phyloP scores from a whole-genome alignment of 2,888 invertebrate genomes.

The Dolichomitus sp. region DNA sequence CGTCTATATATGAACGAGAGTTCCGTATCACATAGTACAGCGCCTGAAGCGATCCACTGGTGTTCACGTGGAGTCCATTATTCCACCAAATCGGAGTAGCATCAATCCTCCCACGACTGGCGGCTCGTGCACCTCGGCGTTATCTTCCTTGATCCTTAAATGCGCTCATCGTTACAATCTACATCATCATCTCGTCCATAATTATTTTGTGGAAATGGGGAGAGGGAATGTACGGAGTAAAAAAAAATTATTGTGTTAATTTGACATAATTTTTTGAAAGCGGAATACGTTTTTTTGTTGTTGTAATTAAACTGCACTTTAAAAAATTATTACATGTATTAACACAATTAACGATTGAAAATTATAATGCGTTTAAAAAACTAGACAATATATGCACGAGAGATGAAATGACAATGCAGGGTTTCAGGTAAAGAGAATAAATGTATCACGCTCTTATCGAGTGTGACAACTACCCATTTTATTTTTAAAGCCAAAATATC shows the following conservation, averaged over 20 bases:
- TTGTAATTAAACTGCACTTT: not conserved
- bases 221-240: not conserved
- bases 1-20: conserved; percentile 30
- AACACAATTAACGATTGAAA: not conserved
- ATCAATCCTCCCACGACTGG: conserved; percentile 47
- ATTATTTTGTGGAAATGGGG: not conserved
- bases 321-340: not conserved
- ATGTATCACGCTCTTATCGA: conserved; percentile 20
- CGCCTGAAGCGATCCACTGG: conserved; percentile 32
- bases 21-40: conserved; percentile 15
- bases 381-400: not conserved
- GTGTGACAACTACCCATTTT: conserved; percentile 51
- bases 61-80: conserved; percentile 29
- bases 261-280: too few relatives aligned
- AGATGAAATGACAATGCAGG: conserved; percentile 1
- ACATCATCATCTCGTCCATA: conserved; percentile 8
- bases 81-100: conserved; percentile 56
- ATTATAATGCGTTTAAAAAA: not conserved
- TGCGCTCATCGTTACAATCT: conserved; percentile 27
- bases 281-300: too few relatives aligned
- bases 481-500: conserved; percentile 57
- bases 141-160: not conserved
- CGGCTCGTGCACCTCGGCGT: not conserved
- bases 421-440: conserved; percentile 23
- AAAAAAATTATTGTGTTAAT: not conserved